These are phyloP conservation scores for Galleria mellonella DNA, from an alignment of 1,140 invertebrate species.

Conservation along the genomic window DNA sequence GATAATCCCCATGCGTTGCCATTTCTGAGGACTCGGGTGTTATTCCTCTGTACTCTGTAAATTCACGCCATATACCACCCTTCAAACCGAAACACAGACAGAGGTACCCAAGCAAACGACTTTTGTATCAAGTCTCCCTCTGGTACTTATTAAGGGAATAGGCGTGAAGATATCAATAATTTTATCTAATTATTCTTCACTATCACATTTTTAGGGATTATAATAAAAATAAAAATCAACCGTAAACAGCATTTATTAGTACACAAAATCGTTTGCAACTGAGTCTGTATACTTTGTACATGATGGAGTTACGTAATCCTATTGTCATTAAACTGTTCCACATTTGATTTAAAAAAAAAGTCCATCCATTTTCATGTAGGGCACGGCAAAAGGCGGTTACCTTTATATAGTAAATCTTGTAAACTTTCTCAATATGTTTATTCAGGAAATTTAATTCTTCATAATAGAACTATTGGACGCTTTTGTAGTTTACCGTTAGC, in stretches of 20 bases:
- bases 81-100: no score
- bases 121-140: neutral
- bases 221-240: conserved; percentile 12
- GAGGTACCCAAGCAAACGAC: no score
- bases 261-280: conserved; percentile 30
- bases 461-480: no score
- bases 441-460: no score
- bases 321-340: conserved; percentile 32
- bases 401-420: neutral
- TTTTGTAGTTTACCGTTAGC: no score
- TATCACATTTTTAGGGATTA: neutral
- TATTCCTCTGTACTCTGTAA: no score
- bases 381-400: neutral
- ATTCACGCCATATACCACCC: no score
- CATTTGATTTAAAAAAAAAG: neutral
- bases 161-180: neutral
- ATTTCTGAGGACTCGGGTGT: no score
- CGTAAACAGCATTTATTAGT: conserved; percentile 27
- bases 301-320: conserved; percentile 34
- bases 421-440: no score
- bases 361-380: neutral
- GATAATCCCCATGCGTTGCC: no score
- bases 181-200: no score
- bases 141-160: neutral
- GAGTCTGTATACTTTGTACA: conserved; percentile 46